phyloP scores from a whole-genome alignment of 2,888 invertebrate species.

The Neocrepidodera transversa region DNA sequence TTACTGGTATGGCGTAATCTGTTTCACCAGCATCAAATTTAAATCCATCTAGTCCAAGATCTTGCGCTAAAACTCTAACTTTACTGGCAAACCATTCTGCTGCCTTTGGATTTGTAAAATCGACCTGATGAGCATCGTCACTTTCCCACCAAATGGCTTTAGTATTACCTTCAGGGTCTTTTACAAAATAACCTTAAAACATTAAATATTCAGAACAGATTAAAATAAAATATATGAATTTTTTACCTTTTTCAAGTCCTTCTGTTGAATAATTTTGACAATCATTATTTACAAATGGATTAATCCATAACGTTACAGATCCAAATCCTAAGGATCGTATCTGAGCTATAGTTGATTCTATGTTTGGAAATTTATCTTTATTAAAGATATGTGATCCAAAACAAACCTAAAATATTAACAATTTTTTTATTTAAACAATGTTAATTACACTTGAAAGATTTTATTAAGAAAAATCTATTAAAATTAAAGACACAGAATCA shows the following conservation, averaged over 20 bases:
- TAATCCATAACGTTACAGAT: conserved; percentile 85
- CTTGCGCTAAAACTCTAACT: conserved; percentile 64
- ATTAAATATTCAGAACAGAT: too few species aligned
- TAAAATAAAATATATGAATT: too few species aligned
- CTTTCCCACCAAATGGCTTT: conserved; percentile 64
- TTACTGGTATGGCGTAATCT: conserved; percentile 71
- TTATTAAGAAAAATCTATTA: too few species aligned
- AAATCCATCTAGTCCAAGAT: conserved; percentile 74
- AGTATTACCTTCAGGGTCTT: conserved; percentile 61
- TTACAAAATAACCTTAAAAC: conserved; percentile 62
- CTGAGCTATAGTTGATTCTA: conserved; percentile 60
- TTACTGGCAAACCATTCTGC: conserved; percentile 66
- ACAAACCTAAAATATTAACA: conserved; percentile 67
- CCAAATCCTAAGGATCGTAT: conserved; percentile 69
- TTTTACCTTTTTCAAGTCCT: conserved; percentile 42
- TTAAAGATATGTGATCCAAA: conserved; percentile 83
- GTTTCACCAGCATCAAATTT: conserved; percentile 86
- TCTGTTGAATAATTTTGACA: conserved; percentile 59
- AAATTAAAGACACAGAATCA: too few species aligned
- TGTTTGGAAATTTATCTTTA: conserved; percentile 67
- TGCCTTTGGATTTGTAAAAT: conserved; percentile 76
- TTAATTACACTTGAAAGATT: too few species aligned
- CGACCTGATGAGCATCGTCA: conserved; percentile 68
- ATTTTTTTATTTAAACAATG: too few species aligned
- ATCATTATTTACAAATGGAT: conserved; percentile 83